These are phyloP conservation scores for Cyanoramphus novaezelandiae DNA, from an alignment of 2,113 vertebrate species.

Conservation along the genomic window DNA sequence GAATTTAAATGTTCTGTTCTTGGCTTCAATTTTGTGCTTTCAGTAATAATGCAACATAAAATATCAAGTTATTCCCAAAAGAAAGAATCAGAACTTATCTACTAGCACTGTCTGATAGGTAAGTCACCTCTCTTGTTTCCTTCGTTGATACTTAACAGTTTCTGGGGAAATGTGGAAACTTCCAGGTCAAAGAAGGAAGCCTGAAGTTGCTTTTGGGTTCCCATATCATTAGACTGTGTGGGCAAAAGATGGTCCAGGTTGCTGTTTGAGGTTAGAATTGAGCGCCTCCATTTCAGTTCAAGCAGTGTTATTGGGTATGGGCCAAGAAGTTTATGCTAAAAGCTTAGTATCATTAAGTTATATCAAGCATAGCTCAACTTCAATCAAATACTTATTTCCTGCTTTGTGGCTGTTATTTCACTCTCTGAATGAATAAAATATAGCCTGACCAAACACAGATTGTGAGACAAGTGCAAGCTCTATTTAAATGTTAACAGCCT, in stretches of 20 bases:
- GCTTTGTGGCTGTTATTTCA: not conserved
- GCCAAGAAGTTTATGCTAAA: not conserved
- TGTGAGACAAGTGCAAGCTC: slow-evolving; percentile 6
- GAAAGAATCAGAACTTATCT: not conserved
- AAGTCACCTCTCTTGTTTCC: not conserved
- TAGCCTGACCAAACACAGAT: not conserved
- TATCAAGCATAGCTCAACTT: not conserved
- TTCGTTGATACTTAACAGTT: not conserved
- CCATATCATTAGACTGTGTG: not conserved
- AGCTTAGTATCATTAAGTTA: not conserved
- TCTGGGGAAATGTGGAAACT: not conserved
- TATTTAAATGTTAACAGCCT: slow-evolving; percentile 1
- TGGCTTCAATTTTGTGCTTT: not conserved
- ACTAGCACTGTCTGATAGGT: not conserved
- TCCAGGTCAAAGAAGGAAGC: not conserved
- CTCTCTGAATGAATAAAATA: not conserved
- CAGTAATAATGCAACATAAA: not conserved
- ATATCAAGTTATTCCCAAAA: not conserved
- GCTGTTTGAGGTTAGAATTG: not conserved
- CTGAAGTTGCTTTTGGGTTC: not conserved
- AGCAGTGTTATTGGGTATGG: not conserved
- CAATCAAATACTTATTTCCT: not conserved
- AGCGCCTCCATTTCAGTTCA: not conserved
- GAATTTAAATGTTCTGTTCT: not conserved
- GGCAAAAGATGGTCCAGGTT: not conserved